phyloP scores from a whole-genome alignment of 2,888 invertebrate species.

The Eledona agricola region DNA sequence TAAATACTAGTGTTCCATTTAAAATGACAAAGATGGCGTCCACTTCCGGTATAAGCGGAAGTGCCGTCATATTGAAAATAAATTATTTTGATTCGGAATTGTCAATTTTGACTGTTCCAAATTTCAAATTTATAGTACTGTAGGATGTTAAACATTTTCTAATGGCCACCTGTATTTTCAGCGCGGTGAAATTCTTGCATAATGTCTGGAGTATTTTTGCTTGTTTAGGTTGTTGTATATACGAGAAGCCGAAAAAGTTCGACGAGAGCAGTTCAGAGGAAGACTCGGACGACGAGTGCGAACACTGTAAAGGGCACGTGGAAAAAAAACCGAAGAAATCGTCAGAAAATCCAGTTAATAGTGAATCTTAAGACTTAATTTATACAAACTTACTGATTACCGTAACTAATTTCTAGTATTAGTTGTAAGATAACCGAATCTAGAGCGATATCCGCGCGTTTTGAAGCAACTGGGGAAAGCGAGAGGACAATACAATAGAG shows the following conservation, averaged over 20 bases:
- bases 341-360: slow-evolving; percentile 9
- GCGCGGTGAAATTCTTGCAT: too few relatives aligned
- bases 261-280: slow-evolving; percentile 89
- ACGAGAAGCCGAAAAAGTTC: slow-evolving; percentile 87
- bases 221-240: slow-evolving; percentile 87
- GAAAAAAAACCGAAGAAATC: slow-evolving; percentile 65
- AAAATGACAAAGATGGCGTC: too few relatives aligned
- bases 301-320: slow-evolving; percentile 86
- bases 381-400: slow-evolving; percentile 7
- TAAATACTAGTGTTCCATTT: too few relatives aligned
- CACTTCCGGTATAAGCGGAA: too few relatives aligned
- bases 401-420: slow-evolving; percentile 1
- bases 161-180: too few relatives aligned
- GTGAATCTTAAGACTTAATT: slow-evolving; percentile 7
- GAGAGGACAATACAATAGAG: too few relatives aligned
- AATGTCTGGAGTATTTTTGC: slow-evolving; percentile 3
- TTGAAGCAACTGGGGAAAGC: slow-evolving; percentile 1
- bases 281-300: slow-evolving; percentile 78
- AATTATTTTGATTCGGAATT: too few relatives aligned
- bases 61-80: too few relatives aligned
- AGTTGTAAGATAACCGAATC: slow-evolving; percentile 1
- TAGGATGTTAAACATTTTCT: too few relatives aligned
- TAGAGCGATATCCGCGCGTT: too few relatives aligned
- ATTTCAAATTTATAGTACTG: too few relatives aligned
- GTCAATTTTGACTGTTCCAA: too few relatives aligned